phyloP scores from a whole-genome alignment of 1,140 invertebrate species.

The Centruroides vittatus region DNA sequence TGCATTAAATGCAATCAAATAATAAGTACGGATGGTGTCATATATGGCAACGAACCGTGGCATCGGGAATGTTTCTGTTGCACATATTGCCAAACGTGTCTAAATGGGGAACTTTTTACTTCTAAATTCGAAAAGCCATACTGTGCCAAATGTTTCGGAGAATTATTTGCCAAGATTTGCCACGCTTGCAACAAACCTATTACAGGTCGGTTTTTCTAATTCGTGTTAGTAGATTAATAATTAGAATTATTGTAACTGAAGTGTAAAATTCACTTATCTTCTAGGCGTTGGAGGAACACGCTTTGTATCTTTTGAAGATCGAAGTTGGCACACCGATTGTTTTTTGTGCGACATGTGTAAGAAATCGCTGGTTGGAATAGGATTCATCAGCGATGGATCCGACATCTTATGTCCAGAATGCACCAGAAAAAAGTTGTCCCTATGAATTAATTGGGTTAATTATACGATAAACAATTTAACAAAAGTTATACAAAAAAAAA shows the following conservation, averaged over 20 bases:
- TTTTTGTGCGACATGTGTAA: constrained; percentile 95
- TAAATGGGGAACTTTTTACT: constrained; percentile 39
- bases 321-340: constrained; percentile 99
- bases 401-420: too few species aligned
- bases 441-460: too few species aligned
- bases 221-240: neutral
- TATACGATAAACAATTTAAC: too few species aligned
- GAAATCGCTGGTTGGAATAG: constrained; percentile 55
- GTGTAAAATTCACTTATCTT: too few species aligned
- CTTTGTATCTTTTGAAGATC: constrained; percentile 98
- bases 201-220: constrained; percentile 18
- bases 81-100: constrained; percentile 33
- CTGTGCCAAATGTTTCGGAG: constrained; percentile 39
- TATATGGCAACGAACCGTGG: constrained; percentile 39
- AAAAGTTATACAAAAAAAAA: too few species aligned
- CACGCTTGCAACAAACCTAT: constrained; percentile 36
- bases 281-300: constrained; percentile 92
- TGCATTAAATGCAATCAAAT: constrained; percentile 26
- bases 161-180: constrained; percentile 40
- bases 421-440: too few species aligned
- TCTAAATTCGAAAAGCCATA: constrained; percentile 40
- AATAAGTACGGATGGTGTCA: constrained; percentile 38
- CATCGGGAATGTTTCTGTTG: constrained; percentile 39
- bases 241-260: too few species aligned
- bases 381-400: too few species aligned